Evolutionary conservation across 1,140 invertebrate species (phyloP), one percentile per base, ranked within the genome.

Genomic region (Tribolium madens): DNA sequence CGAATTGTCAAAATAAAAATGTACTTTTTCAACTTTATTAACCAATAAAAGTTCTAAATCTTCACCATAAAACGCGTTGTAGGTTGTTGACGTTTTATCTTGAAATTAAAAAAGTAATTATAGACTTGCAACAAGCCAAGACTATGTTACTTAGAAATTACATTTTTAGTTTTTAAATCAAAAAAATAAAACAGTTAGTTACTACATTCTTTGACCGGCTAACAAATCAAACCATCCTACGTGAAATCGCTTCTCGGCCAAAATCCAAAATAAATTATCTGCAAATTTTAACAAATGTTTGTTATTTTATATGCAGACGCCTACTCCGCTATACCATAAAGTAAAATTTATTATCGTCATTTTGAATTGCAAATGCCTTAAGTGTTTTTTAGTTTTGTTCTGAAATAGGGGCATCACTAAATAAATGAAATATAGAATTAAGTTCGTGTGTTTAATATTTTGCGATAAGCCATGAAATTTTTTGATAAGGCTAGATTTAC

Each of bases 241-340:
- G 57, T 33, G 31, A 64, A 64, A 64, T 64, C 26, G 57, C 57
- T 64, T 33, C 57, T 64, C 12, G 57, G 57, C 57, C 21, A 64
- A 64, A 64, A 64, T 64, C 26, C 57, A 33, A 64, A 64, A 64
- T 64, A 64, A 64, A 64, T 64, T 77, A 77, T 77, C 70, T 71
- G 76, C 71, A 77, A 77, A 77, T 77, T 77, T 77, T 77, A 77
- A 77, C 76, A 77, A 77, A 77, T 73, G 76, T 73, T 77, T 73
- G 76, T 73, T 74, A 77, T 77, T 77, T 77, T 77, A 77, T 77
- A 77, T 77, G 70, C 70, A 72, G 46, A 77, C 76, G 70, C 76
- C 76, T 77, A 77, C 76, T 73, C 46, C 48, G 18, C 72, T 77
- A 42, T 57, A 73, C 70, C 71, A 77, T 77, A 77, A 74, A 64